Evolutionary conservation across 1,140 invertebrate genomes (phyloP).

Genomic region (Sinella curviseta): DNA sequence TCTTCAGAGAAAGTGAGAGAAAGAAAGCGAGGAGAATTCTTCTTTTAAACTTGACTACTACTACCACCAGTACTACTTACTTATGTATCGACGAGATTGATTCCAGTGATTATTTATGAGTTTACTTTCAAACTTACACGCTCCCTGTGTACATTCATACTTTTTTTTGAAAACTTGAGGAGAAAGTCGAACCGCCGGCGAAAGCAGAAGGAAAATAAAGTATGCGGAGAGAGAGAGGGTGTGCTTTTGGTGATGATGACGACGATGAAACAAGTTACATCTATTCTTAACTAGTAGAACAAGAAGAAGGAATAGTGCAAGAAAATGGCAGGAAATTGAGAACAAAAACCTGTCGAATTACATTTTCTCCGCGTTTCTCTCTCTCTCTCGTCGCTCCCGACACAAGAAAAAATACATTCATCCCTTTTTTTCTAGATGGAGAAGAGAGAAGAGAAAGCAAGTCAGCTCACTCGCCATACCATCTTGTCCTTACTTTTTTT

Average conservation of each 20-base stretch:
- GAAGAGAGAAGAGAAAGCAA: not conserved
- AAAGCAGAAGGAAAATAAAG: conserved; percentile 7
- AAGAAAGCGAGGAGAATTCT: too few species aligned
- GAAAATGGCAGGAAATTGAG: not conserved
- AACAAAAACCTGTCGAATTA: not conserved
- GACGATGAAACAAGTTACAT: too few species aligned
- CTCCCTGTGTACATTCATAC: not conserved
- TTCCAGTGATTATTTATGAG: conserved; percentile 15
- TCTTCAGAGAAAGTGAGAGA: too few species aligned
- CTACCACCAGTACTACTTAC: not conserved
- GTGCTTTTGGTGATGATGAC: too few species aligned
- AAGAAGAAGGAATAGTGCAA: too few species aligned
- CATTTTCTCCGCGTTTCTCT: too few species aligned
- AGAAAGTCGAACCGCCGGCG: not conserved
- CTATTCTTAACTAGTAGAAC: not conserved
- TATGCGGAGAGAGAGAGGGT: too few species aligned
- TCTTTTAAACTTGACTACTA: too few species aligned
- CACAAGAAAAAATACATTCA: too few species aligned
- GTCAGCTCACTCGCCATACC: too few species aligned
- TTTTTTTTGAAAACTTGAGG: too few species aligned
- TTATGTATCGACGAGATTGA: conserved; percentile 14
- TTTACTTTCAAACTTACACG: conserved; percentile 15
- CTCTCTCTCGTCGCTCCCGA: too few species aligned
- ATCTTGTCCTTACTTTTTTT: not conserved
- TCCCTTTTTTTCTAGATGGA: not conserved